Conservation (phyloP, 2,888 invertebrate genomes). For the Cinara cedri region DNA sequence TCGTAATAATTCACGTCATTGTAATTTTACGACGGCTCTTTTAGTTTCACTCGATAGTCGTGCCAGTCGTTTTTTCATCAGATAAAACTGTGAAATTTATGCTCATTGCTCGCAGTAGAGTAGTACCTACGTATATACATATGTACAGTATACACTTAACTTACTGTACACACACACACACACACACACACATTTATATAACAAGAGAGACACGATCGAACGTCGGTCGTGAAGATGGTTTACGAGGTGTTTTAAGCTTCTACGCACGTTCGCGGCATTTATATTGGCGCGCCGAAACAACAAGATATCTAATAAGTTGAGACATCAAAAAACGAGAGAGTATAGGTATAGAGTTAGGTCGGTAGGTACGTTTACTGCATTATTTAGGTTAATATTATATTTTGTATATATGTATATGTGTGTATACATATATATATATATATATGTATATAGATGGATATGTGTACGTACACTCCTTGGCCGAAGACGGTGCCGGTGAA, state of each 20-base stretch:
- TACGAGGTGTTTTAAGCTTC: conserved; percentile 48
- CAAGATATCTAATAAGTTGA: conserved; percentile 43
- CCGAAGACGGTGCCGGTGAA: background rate
- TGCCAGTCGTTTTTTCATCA: conserved; percentile 25
- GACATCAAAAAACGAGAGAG: conserved; percentile 7
- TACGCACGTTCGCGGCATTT: conserved; percentile 37
- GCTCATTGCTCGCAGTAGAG: conserved; percentile 28
- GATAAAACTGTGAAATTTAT: conserved; percentile 30
- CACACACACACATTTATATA: too few species aligned
- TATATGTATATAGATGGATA: too few species aligned
- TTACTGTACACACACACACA: too few species aligned
- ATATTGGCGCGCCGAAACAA: conserved; percentile 41
- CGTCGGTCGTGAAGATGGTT: conserved; percentile 20
- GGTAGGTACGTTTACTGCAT: conserved; percentile 26
- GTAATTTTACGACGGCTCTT: conserved; percentile 18
- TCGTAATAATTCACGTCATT: conserved; percentile 1
- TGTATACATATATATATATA: background rate
- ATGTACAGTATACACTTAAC: too few species aligned
- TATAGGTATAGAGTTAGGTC: too few species aligned
- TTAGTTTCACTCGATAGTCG: conserved; percentile 1
- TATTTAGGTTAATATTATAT: conserved; percentile 29
- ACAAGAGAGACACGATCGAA: conserved; percentile 22
- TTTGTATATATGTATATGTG: background rate
- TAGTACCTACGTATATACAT: too few species aligned
- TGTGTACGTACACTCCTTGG: too few species aligned